These are phyloP conservation scores for Drosophila orosa DNA, from an alignment of 1,140 invertebrate species.

Conservation along the genomic window DNA sequence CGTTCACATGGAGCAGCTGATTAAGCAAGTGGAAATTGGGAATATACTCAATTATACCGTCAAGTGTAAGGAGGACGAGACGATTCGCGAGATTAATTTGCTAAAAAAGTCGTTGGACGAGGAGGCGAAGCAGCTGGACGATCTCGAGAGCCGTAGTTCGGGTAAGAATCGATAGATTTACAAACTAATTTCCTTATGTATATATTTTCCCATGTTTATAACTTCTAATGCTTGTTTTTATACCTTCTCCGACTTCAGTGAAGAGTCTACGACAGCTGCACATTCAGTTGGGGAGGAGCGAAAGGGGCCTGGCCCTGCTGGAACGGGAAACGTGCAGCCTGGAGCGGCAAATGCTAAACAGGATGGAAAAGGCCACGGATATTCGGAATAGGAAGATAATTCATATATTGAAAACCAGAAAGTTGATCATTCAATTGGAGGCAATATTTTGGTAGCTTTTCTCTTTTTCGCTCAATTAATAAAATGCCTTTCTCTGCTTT, in stretches of 20 bases:
- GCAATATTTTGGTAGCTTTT: background rate
- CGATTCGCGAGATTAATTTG: background rate
- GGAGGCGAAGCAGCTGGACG: background rate
- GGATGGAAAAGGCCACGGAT: background rate
- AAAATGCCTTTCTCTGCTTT: background rate
- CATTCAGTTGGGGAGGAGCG: background rate
- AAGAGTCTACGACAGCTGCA: background rate
- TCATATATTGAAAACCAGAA: background rate
- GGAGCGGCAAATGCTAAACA: background rate
- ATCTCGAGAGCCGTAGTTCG: background rate
- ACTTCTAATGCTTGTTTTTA: background rate
- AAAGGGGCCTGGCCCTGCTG: background rate
- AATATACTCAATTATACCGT: background rate
- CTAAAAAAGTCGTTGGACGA: background rate
- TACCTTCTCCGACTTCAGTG: background rate
- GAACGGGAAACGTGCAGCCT: background rate
- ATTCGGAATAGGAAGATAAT: conserved; percentile 1
- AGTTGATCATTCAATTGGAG: background rate
- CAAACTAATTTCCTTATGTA: too few species aligned
- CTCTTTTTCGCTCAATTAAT: background rate
- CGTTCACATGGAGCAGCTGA: background rate
- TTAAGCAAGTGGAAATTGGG: background rate
- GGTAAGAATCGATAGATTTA: too few species aligned
- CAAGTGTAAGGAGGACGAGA: conserved; percentile 5
- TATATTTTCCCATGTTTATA: too few species aligned